Evolutionary conservation across 64 coral and sea anemone genomes (phyloP), one percentile per base, ranked within the genome.

Genomic region (Cladopsammia gracilis): DNA sequence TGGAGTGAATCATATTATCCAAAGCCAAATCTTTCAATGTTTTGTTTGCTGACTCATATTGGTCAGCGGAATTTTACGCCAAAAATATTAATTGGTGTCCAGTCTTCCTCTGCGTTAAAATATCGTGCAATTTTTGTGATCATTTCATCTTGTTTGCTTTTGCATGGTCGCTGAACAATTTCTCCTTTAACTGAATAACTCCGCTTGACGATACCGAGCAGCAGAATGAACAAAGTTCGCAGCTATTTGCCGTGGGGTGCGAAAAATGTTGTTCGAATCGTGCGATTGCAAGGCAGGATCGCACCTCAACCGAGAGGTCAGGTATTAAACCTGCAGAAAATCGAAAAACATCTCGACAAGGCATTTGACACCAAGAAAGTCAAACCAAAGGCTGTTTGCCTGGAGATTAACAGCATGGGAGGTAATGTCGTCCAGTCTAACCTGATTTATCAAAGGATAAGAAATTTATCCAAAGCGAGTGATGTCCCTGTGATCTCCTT

Each of bases 321-420:
- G 44, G 54, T 49, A 18, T 44, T 98, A 0, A 98, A 95, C 57
- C 76, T 98, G 22, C 73, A 84, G 48, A 92, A 71, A 62, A 62
- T 98, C 10, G 96, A 98, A 66, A 98, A 92, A 62, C 20, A 69
- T 25, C 82, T 98, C 48, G 89, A 89, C 59, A 50, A 62, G 10
- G 96, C 96, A 13, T 98, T 98, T 59, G 89, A 95, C 82, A 79
- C 56, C 53, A 92, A 95, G n/a, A 95, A 92, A 86, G 70, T 95
- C 15, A 95, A 92, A 34, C 96, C 96, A 9, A 98, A 92, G 84
- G 96, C 96, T 45, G 96, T 97, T 56, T 97, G 96, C 47, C 70
- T 97, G 4, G 92, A 97, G 76, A 91, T 97, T 10, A 97, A 97
- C 49, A 94, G 96, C 42, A 53, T 47, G 48, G 96, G 96, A 19